Base-by-base conservation (phyloP, 2,888 invertebrate genomes). In the Campoletis raptor region DNA sequence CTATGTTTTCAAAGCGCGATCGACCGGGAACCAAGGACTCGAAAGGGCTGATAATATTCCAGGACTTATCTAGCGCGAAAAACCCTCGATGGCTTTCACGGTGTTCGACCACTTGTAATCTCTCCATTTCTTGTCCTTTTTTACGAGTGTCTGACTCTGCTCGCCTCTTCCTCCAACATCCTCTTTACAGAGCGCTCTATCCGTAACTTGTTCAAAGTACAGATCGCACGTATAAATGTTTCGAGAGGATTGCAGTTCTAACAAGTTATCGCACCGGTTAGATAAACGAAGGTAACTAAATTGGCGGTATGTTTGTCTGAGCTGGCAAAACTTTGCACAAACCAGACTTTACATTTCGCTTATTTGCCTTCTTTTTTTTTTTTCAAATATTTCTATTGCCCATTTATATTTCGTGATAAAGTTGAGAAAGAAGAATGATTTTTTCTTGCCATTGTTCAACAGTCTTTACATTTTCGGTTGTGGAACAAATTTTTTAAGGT, bases 1-100 rank as follows among this genome's bases (percentile, higher is more conserved):
- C 45, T 15, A 18, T 15, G 12, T 37, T 48, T 24, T 30, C 15
- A 36, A 40, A 15, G 67, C n/a, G n/a, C n/a, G n/a, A 83, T 45
- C 54, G 21, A 52, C 66, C 24, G 66, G 66, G 48, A 42, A 61
- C 67, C 48, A 69, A 61, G 64, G 36, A 37, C 42, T 36, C 37
- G 37, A 52, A 70, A 70, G 80, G 30, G 67, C 21, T 67, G 81
- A 86, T 86, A 83, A 86, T 83, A 83, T 83, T 83, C 48, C 57
- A 81, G 54, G 67, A 83, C 77, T 86, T 86, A 72, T 77, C 77
- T 77, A 67, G 77, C 77, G 40, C 57, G 83, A 61, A 80, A 83
- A 77, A 37, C 21, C 73, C 67, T 48, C 72, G 42, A 67, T 52
- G 67, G 67, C 42, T 78, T 81, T 81, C n/a, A 42, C 67, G 42